A percentile compares a stretch with the other conserved stretches of the same genome.
Evolutionary conservation across 2,888 invertebrate species (phyloP).

Genomic region (Drosophila longiperda): DNA sequence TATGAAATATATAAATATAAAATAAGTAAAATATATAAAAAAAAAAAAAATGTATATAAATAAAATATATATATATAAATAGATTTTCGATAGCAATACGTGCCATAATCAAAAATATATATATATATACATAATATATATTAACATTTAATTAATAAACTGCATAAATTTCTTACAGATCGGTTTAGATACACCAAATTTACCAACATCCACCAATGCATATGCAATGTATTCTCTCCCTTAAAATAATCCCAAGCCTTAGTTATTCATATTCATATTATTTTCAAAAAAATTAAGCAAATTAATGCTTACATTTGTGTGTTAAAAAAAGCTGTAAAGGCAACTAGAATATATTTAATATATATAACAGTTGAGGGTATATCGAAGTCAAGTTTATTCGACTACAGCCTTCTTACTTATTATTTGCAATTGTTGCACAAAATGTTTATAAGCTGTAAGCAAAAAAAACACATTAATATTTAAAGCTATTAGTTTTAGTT

Average conservation of each 20-base stretch:
- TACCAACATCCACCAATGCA: too few species aligned
- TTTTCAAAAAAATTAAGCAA: too few species aligned
- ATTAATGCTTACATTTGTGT: not conserved
- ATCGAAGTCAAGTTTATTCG: not conserved
- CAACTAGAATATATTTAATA: not conserved
- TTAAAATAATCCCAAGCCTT: not conserved
- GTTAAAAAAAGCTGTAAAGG: not conserved
- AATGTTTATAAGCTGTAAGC: not conserved
- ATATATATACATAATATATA: too few species aligned
- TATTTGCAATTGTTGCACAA: not conserved
- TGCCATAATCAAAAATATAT: too few species aligned
- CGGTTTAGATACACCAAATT: not conserved
- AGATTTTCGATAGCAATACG: accelerated
- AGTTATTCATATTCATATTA: too few species aligned
- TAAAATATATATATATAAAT: accelerated
- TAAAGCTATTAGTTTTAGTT: not conserved
- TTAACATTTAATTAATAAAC: too few species aligned
- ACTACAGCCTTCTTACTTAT: not conserved
- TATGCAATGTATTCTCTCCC: not conserved
- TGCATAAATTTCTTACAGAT: not conserved
- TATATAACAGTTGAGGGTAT: not conserved
- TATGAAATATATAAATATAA: not conserved
- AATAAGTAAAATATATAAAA: not conserved
- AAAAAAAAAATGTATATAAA: not conserved
- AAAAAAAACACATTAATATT: not conserved